phyloP scores from a whole-genome alignment of 2,888 invertebrate genomes.

The Ditylenchus weischeri region DNA sequence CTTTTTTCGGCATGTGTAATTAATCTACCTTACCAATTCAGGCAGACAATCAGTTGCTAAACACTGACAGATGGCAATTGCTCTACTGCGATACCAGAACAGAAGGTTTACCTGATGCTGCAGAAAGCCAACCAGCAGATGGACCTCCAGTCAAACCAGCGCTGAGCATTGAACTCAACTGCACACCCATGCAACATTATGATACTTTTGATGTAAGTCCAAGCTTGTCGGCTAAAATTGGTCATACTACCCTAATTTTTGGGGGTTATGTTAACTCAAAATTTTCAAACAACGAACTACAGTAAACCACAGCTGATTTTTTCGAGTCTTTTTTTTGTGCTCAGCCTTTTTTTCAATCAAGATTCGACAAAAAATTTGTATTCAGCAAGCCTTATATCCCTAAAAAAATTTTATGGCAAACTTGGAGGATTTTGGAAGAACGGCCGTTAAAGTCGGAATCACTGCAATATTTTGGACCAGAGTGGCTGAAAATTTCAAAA shows the following conservation, averaged over 20 bases:
- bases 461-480: background rate
- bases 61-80: conserved; percentile 79
- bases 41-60: conserved; percentile 82
- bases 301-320: background rate
- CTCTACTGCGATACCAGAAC: conserved; percentile 69
- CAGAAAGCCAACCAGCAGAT: too few species aligned
- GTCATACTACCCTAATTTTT: conserved; percentile 14
- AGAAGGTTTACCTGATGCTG: too few species aligned
- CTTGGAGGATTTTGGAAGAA: background rate
- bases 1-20: too few species aligned
- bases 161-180: conserved; percentile 75
- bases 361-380: too few species aligned
- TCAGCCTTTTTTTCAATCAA: too few species aligned
- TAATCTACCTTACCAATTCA: conserved; percentile 42
- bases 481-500: too few species aligned
- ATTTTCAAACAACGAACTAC: conserved; percentile 4
- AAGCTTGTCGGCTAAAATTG: conserved; percentile 9
- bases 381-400: background rate
- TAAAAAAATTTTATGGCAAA: background rate
- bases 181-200: conserved; percentile 70
- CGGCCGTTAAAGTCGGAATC: background rate
- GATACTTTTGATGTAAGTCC: conserved; percentile 75
- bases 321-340: too few species aligned
- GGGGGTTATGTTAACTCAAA: too few species aligned
- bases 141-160: conserved; percentile 66